These are phyloP conservation scores for Heterotis niloticus DNA, from an alignment of 2,113 vertebrate species.

Conservation along the genomic window DNA sequence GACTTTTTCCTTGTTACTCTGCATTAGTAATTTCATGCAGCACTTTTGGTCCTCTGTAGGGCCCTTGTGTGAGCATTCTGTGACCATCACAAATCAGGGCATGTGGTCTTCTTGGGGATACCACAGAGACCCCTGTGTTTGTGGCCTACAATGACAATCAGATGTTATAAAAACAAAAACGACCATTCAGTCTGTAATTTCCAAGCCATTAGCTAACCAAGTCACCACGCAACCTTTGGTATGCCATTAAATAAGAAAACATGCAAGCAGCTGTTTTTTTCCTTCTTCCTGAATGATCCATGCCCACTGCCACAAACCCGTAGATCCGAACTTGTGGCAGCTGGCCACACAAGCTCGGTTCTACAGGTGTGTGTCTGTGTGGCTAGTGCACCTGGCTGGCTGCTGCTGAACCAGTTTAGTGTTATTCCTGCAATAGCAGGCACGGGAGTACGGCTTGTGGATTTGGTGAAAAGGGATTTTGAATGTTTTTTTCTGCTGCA, in stretches of 20 bases:
- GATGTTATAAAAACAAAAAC: no score
- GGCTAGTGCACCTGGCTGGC: constrained; percentile 43
- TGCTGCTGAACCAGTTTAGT: neutral
- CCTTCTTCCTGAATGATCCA: constrained; percentile 52
- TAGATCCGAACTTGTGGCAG: constrained; percentile 99
- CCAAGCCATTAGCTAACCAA: no score
- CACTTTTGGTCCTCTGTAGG: no score
- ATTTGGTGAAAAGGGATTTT: neutral
- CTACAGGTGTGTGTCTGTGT: constrained; percentile 77
- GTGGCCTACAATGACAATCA: no score
- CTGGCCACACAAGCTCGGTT: constrained; percentile 91
- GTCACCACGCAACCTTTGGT: neutral
- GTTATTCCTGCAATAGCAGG: neutral
- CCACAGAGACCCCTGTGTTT: no score
- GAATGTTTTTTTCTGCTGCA: neutral
- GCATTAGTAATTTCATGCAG: no score
- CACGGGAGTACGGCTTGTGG: neutral
- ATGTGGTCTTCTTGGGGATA: no score
- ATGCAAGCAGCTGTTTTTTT: neutral
- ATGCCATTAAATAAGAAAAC: neutral
- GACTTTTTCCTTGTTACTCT: no score
- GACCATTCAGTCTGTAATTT: no score
- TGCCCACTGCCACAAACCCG: constrained; percentile 95
- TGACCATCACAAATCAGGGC: no score
- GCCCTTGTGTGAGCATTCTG: no score